These are phyloP conservation scores for Drosophila cardini DNA, from an alignment of 1,140 invertebrate species.

Conservation along the genomic window DNA sequence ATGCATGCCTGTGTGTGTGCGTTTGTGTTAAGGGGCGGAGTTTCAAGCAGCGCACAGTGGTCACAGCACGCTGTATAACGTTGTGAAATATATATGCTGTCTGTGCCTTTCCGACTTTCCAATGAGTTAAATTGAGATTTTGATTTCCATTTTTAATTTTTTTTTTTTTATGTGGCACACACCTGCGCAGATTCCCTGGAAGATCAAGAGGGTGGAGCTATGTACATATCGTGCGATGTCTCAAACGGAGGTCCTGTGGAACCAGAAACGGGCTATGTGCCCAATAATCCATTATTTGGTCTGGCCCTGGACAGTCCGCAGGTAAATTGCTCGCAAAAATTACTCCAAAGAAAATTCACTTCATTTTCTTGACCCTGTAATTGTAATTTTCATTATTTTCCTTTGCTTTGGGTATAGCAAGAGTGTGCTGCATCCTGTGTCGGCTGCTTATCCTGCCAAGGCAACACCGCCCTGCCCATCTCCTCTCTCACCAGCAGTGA, in stretches of 20 bases:
- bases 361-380: no score
- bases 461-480: slow-evolving; percentile 79
- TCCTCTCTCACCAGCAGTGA: slow-evolving; percentile 79
- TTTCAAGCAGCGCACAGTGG: slow-evolving; percentile 67
- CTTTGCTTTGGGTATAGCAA: slow-evolving; percentile 56
- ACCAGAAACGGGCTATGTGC: slow-evolving; percentile 85
- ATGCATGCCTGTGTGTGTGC: slow-evolving; percentile 24
- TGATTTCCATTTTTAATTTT: neutral
- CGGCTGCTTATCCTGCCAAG: slow-evolving; percentile 83
- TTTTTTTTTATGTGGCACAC: slow-evolving; percentile 5
- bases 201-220: slow-evolving; percentile 85
- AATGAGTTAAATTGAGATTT: slow-evolving; percentile 10
- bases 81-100: slow-evolving; percentile 34
- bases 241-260: slow-evolving; percentile 84
- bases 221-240: slow-evolving; percentile 85
- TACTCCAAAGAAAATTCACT: slow-evolving; percentile 13
- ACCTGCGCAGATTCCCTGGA: slow-evolving; percentile 84
- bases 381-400: no score
- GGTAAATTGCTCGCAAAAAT: slow-evolving; percentile 58
- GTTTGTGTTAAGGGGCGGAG: slow-evolving; percentile 63
- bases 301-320: slow-evolving; percentile 84
- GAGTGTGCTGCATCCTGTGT: slow-evolving; percentile 84
- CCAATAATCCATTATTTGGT: slow-evolving; percentile 85
- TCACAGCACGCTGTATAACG: slow-evolving; percentile 17
- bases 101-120: slow-evolving; percentile 40